A percentile compares a stretch with the other conserved stretches of the same genome.
Evolutionary conservation across 2,113 vertebrate genomes (phyloP).

Genomic region (Triplophysa tibetana): DNA sequence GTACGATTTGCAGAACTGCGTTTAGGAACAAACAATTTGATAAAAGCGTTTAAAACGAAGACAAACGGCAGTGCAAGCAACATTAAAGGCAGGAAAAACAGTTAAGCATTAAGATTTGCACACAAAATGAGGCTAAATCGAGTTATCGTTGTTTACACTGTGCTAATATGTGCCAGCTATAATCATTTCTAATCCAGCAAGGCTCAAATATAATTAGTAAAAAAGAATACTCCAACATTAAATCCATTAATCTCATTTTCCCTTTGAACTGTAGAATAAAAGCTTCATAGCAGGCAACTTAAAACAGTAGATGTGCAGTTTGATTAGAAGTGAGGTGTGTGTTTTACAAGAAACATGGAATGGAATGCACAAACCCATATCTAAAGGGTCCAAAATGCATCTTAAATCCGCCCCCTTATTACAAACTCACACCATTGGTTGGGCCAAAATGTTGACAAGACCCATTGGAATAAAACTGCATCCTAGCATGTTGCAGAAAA

Average conservation of each 20-base stretch:
- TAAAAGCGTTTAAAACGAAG: no score
- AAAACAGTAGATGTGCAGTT: background rate
- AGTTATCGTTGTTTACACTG: background rate
- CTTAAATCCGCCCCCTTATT: no score
- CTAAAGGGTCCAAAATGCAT: no score
- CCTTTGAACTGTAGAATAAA: background rate
- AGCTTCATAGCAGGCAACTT: background rate
- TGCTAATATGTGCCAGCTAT: background rate
- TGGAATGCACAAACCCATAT: no score
- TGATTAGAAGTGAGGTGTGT: no score
- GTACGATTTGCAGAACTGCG: no score
- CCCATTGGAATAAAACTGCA: background rate
- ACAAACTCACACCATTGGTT: no score
- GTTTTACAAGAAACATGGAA: no score
- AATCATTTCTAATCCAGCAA: constrained; percentile 16
- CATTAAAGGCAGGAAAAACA: background rate
- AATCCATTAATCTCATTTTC: background rate
- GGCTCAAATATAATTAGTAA: background rate
- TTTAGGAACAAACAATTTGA: no score
- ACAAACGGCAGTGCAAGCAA: background rate
- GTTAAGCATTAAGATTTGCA: background rate
- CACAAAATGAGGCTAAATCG: background rate
- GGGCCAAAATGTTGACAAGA: background rate
- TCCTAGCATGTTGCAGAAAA: background rate
- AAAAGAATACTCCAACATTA: background rate